A percentile compares a stretch with the other conserved stretches of the same genome.
phyloP scores from a whole-genome alignment of 1,140 invertebrate species.

The Pseudomyrmex dendroicus region DNA sequence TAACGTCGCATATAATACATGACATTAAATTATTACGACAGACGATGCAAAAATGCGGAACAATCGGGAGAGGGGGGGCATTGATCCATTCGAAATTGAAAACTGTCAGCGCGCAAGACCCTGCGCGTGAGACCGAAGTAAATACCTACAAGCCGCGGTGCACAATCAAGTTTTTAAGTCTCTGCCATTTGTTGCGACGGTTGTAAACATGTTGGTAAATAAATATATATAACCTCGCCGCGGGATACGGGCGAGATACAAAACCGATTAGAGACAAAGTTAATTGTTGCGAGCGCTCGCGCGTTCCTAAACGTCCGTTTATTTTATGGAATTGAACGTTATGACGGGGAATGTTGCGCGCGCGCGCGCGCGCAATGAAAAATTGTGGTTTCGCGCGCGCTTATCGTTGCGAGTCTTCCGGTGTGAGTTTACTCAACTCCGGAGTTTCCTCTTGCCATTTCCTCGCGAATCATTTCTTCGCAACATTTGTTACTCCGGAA shows the following conservation, averaged over 20 bases:
- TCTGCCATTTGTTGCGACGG: neutral
- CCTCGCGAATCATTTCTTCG: slow-evolving; percentile 45
- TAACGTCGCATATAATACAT: neutral
- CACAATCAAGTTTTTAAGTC: slow-evolving; percentile 63
- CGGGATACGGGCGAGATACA: neutral
- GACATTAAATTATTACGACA: slow-evolving; percentile 17
- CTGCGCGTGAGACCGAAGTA: slow-evolving; percentile 22
- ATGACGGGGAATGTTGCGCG: slow-evolving; percentile 55
- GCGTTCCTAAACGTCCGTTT: slow-evolving; percentile 29
- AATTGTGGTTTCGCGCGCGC: slow-evolving; percentile 13
- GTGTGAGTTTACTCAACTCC: slow-evolving; percentile 46
- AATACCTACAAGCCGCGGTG: slow-evolving; percentile 18
- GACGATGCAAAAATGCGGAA: neutral
- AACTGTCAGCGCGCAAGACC: slow-evolving; percentile 38
- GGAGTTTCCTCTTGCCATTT: slow-evolving; percentile 37
- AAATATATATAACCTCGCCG: neutral
- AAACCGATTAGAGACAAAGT: slow-evolving; percentile 31
- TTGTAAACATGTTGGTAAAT: slow-evolving; percentile 32
- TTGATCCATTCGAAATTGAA: slow-evolving; percentile 59
- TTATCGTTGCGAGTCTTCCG: slow-evolving; percentile 46
- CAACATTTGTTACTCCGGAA: slow-evolving; percentile 53
- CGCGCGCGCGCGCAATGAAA: slow-evolving; percentile 41
- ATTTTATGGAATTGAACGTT: slow-evolving; percentile 55
- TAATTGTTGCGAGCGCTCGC: slow-evolving; percentile 55
- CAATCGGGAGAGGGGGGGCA: neutral